phyloP scores from a whole-genome alignment of 2,113 vertebrate genomes.

The Sturnus vulgaris region DNA sequence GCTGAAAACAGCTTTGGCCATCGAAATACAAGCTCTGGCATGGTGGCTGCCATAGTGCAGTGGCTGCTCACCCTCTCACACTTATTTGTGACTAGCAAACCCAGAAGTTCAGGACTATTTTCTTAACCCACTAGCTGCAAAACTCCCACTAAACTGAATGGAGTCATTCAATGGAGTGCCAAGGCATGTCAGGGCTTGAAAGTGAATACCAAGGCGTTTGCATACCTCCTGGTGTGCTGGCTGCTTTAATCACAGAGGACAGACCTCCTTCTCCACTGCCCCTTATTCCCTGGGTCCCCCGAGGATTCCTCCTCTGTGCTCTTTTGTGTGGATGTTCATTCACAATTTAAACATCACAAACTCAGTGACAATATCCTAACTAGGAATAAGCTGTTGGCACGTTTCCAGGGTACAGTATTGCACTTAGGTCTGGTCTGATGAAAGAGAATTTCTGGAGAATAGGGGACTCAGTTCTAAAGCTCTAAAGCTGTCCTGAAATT shows the following conservation, averaged over 20 bases:
- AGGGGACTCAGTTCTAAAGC: background rate
- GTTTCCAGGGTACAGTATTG: background rate
- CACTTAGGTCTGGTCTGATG: background rate
- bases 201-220: background rate
- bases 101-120: background rate
- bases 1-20: background rate
- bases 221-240: slow-evolving; percentile 10
- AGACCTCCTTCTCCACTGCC: background rate
- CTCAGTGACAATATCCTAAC: background rate
- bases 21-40: background rate
- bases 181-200: slow-evolving; percentile 6
- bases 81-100: background rate
- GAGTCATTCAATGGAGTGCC: slow-evolving; percentile 21
- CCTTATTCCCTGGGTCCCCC: background rate
- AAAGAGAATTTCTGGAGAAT: background rate
- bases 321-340: background rate
- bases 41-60: background rate
- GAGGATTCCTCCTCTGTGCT: background rate
- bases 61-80: background rate
- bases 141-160: slow-evolving; percentile 13
- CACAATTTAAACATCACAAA: background rate
- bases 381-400: background rate
- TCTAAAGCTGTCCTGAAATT: background rate
- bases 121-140: background rate
- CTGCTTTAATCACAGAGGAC: background rate